Evolutionary conservation across 2,797 vertebrate species (phyloP).

Genomic region (Lagodon rhomboides): DNA sequence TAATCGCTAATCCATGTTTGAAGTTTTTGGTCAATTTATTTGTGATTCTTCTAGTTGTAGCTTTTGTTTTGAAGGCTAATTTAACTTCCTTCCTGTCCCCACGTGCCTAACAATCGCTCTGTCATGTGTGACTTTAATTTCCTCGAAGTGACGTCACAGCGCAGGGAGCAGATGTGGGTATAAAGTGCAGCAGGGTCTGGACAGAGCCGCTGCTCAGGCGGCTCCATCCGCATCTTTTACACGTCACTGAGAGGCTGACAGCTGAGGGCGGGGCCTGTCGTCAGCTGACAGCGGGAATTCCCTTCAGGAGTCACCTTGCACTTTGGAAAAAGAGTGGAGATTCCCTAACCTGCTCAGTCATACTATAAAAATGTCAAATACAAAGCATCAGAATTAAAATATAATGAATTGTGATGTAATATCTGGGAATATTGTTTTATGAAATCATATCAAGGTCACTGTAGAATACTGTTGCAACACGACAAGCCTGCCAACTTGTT

Average conservation of each 20-base stretch:
- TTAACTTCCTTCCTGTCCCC: background rate
- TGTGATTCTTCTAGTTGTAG: fast-evolving
- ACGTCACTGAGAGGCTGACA: background rate
- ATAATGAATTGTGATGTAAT: background rate
- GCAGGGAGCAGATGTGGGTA: background rate
- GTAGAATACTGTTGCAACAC: background rate
- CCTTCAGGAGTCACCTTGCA: slow-evolving; percentile 57
- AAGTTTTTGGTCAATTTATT: background rate
- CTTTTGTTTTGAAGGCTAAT: slow-evolving; percentile 30
- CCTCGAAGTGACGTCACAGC: slow-evolving; percentile 69
- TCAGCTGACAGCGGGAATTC: slow-evolving; percentile 59
- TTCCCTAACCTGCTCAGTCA: background rate
- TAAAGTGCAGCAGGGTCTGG: background rate
- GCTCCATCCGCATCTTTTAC: slow-evolving; percentile 16
- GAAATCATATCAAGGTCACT: background rate
- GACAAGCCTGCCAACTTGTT: no score
- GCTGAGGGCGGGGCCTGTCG: slow-evolving; percentile 1
- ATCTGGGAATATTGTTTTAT: background rate
- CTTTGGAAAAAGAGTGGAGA: background rate
- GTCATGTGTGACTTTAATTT: slow-evolving; percentile 59
- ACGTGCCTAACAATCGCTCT: background rate
- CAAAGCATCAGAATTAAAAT: background rate
- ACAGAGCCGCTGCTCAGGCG: fast-evolving
- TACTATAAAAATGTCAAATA: no score
- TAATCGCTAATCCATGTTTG: background rate